These are phyloP conservation scores for Listronotus bonariensis DNA, from an alignment of 1,140 invertebrate species.

Conservation along the genomic window DNA sequence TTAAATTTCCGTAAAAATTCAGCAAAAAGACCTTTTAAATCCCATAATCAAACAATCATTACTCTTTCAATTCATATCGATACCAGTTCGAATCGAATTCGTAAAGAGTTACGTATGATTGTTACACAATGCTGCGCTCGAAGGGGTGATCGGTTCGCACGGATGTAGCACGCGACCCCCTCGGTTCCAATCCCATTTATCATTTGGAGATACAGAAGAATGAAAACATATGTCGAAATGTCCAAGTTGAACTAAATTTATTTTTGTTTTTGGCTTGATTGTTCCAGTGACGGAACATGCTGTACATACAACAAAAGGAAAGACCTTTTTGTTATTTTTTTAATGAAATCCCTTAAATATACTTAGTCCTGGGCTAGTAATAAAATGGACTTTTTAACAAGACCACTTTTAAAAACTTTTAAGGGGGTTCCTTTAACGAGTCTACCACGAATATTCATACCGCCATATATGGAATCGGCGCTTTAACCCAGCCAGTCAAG, in stretches of 20 bases:
- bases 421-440: no score
- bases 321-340: no score
- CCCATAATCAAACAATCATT: slow-evolving; percentile 21
- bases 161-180: slow-evolving; percentile 38
- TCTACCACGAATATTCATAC: no score
- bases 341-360: no score
- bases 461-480: no score
- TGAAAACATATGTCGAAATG: slow-evolving; percentile 41
- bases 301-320: no score
- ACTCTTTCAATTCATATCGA: slow-evolving; percentile 27
- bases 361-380: slow-evolving; percentile 5
- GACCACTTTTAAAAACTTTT: no score
- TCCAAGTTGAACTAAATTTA: slow-evolving; percentile 16
- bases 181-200: slow-evolving; percentile 33
- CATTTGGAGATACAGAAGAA: slow-evolving; percentile 22
- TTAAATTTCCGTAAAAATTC: no score
- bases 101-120: slow-evolving; percentile 30
- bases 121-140: slow-evolving; percentile 27
- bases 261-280: neutral
- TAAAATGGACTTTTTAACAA: no score
- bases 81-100: slow-evolving; percentile 27
- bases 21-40: no score
- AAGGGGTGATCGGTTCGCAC: slow-evolving; percentile 38
- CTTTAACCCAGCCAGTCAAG: no score
- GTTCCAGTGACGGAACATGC: neutral